Percentiles rank a stretch among this genome's conserved stretches.
Conservation (phyloP, 1,140 invertebrate genomes). For the Sesamia nonagrioides region DNA sequence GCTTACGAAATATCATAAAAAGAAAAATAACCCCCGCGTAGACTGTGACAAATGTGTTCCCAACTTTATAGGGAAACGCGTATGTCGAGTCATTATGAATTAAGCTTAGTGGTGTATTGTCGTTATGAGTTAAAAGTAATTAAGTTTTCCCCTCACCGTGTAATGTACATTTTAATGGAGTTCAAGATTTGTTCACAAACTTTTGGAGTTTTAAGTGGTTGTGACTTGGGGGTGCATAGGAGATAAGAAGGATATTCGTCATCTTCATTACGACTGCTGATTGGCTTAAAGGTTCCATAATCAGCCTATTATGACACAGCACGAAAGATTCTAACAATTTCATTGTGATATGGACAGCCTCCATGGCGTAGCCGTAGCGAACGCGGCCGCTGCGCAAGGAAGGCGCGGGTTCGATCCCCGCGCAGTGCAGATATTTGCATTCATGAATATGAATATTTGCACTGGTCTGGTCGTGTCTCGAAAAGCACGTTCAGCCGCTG, state of each 20-base stretch:
- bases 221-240: background rate
- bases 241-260: background rate
- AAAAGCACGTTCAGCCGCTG: too few relatives aligned
- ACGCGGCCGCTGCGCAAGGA: too few relatives aligned
- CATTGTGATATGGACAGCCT: too few relatives aligned
- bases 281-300: too few relatives aligned
- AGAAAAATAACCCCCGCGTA: background rate
- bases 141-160: slow-evolving; percentile 12
- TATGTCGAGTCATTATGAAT: slow-evolving; percentile 21
- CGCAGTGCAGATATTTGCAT: too few relatives aligned
- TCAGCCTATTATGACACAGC: too few relatives aligned
- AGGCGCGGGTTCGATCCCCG: too few relatives aligned
- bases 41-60: background rate
- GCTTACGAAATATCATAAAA: too few relatives aligned
- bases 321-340: too few relatives aligned
- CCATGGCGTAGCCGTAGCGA: too few relatives aligned
- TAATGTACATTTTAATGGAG: slow-evolving; percentile 18
- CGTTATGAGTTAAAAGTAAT: slow-evolving; percentile 23
- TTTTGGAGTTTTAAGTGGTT: slow-evolving; percentile 8
- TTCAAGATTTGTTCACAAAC: background rate
- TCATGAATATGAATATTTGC: too few relatives aligned
- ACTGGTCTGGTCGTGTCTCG: too few relatives aligned
- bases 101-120: slow-evolving; percentile 20
- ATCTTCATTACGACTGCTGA: background rate
- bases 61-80: background rate